Evolutionary conservation across 2,888 invertebrate genomes (phyloP), one percentile per base, ranked within the genome.

Genomic region (Lasioglossum malachurum): DNA sequence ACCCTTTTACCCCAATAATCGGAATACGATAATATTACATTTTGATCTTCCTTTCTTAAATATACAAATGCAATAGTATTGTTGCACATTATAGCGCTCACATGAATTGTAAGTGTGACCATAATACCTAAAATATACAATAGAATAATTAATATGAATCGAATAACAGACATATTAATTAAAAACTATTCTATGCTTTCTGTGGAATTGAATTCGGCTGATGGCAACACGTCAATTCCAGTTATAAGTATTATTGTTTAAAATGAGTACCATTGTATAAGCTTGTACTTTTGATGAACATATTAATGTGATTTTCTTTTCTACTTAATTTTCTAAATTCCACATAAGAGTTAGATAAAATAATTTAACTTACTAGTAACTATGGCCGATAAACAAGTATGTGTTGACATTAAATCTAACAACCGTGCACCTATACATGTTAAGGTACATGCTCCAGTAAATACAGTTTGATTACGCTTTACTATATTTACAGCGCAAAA

Each of bases 1-100:
- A 86, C n/a, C 72, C 94, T 90, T 27, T 80, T 79, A 16, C 93
- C 94, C 92, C 93, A 94, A 41, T 87, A 91, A 73, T 82, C 74
- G 0, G 89, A 44, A 38, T 91, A 90, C 1, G 93, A 91, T 49
- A 93, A 73, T 86, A 86, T 92, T 4, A 93, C 35, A 0, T 69
- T 86, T 46, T 88, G 8, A 0, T 90, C 38, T 12, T 91, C 82
- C 8, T 90, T 78, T 7, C 92, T 92, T 0, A 85, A 53, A 38
- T 92, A 94, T 69, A 94, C 77, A 27, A 78, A 87, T 12, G 93
- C 94, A 16, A 94, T 67, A 0, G 83, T 41, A 75, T 93, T 88
- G 64, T 92, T 92, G 60, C 88, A 89, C 0, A 88, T 16, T 31
- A 75, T 60, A 53, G 90, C 88, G 27, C 81, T 0, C 4, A 19